These are phyloP conservation scores for Brachionus koreanus DNA, from an alignment of 1,140 invertebrate genomes.

Conservation along the genomic window DNA sequence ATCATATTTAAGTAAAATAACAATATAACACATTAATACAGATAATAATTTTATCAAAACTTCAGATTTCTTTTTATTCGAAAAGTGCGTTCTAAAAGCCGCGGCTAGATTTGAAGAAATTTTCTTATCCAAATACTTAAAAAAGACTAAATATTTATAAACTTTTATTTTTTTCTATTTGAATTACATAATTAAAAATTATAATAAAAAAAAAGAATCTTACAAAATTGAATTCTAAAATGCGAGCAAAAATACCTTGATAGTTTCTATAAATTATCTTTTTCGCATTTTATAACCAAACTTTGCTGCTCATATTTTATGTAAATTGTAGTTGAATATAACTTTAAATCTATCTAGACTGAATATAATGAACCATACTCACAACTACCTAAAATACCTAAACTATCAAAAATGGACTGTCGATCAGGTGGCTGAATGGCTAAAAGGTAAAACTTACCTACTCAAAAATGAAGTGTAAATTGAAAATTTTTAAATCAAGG, in stretches of 20 bases:
- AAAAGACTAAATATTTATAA: background rate
- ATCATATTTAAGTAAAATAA: too few relatives aligned
- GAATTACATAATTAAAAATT: slow-evolving; percentile 11
- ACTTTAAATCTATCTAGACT: background rate
- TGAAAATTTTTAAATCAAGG: background rate
- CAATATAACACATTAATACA: too few relatives aligned
- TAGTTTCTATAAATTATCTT: background rate
- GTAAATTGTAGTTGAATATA: background rate
- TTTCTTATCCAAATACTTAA: background rate
- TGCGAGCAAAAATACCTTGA: background rate
- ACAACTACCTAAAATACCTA: background rate
- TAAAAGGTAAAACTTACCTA: background rate
- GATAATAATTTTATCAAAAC: too few relatives aligned
- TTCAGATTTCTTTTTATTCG: too few relatives aligned
- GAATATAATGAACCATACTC: background rate
- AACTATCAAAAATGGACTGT: slow-evolving; percentile 8
- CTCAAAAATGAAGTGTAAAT: background rate
- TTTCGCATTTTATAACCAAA: background rate
- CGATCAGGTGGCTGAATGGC: slow-evolving; percentile 13
- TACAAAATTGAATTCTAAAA: background rate
- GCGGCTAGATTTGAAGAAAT: background rate
- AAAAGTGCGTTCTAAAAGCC: background rate
- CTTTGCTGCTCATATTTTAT: slow-evolving; percentile 23
- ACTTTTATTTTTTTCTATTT: background rate
- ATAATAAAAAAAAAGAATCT: background rate